Percentiles rank a stretch among this genome's conserved stretches.
Conservation (phyloP, 2,797 vertebrate genomes). For the Crenichthys baileyi region DNA sequence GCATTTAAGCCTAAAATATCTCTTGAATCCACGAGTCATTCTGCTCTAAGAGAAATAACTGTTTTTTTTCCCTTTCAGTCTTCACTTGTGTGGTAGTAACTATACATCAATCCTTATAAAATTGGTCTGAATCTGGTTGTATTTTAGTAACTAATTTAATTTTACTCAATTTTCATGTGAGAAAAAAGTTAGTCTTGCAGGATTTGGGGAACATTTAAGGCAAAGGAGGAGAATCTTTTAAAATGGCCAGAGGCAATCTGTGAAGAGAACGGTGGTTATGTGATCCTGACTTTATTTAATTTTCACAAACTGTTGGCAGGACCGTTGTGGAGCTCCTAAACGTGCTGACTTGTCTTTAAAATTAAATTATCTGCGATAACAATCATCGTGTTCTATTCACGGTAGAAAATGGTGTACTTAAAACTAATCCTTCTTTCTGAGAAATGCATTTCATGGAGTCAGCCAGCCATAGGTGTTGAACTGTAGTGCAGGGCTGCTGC, state of each 20-base stretch:
- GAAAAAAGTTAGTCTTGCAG: conserved; percentile 3
- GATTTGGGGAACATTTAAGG: conserved; percentile 3
- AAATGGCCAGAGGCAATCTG: conserved; percentile 6
- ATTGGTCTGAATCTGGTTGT: conserved; percentile 2
- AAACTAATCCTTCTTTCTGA: conserved; percentile 58
- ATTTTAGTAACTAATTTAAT: background rate
- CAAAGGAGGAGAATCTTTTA: conserved; percentile 14
- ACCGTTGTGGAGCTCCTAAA: conserved; percentile 29
- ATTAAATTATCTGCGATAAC: conserved; percentile 54
- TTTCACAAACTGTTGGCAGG: conserved; percentile 56
- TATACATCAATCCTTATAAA: conserved; percentile 20
- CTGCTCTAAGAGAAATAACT: background rate
- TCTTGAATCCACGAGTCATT: background rate
- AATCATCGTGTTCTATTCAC: conserved; percentile 42
- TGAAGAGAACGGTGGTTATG: conserved; percentile 36
- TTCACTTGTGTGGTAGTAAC: background rate
- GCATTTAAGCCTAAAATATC: background rate
- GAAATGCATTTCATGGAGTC: conserved; percentile 56
- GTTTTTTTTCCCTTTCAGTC: conserved; percentile 9
- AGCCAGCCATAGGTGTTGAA: conserved; percentile 56
- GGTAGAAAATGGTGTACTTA: conserved; percentile 28
- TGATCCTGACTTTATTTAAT: conserved; percentile 45
- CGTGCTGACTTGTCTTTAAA: conserved; percentile 25
- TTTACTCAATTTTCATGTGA: conserved; percentile 4
- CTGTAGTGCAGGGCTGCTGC: conserved; percentile 37